Base-by-base conservation (phyloP, 92 coral and sea anemone species). In the Palythoa grandis region DNA sequence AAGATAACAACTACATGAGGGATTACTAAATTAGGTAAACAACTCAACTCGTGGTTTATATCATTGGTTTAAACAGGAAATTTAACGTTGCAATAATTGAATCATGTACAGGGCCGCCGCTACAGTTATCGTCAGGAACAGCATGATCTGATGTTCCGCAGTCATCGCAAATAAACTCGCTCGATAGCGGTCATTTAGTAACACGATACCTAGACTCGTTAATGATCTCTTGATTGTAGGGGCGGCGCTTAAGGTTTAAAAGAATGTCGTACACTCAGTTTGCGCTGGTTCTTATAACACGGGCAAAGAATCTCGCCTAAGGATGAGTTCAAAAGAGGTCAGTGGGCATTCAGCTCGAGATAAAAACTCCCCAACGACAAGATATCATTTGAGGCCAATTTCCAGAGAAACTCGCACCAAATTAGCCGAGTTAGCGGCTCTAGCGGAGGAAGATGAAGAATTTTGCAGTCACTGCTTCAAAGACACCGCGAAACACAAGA, bases 201-300 rank as follows among this genome's bases (percentile, higher is more conserved):
- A 88, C 40, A 67, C 50, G 85, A 58, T 86, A 88, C 75, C 85
- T 91, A 88, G 78, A 88, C 91, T 58, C 39, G 90, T 85, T 96
- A 96, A 96, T 95, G 88, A 94, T 80, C 87, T 70, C 88, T 89
- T 96, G 98, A 96, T 96, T 95, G 95, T 92, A 72, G 88, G 95
- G 98, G 98, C 94, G 98, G 98, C 89, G 98, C 98, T 89, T 86
- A 83, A 82, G 71, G 83, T 43, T 77, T 63, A 85, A 58, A 91
- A 84, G 94, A 94, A 92, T 92, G 94, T 77, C 50, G 61, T 66
- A 70, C 37, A 38, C 72, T 47, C 56, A 52, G 38, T 15, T 25
- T 38, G 43, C 48, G 39, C 54, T 40, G 52, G 52, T 20, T 66
- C 13, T 80, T 67, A 6, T 10, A 66, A 43, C 35, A 24, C 85